These are phyloP conservation scores for Apamea epomidion DNA, from an alignment of 2,888 invertebrate genomes.

Conservation along the genomic window DNA sequence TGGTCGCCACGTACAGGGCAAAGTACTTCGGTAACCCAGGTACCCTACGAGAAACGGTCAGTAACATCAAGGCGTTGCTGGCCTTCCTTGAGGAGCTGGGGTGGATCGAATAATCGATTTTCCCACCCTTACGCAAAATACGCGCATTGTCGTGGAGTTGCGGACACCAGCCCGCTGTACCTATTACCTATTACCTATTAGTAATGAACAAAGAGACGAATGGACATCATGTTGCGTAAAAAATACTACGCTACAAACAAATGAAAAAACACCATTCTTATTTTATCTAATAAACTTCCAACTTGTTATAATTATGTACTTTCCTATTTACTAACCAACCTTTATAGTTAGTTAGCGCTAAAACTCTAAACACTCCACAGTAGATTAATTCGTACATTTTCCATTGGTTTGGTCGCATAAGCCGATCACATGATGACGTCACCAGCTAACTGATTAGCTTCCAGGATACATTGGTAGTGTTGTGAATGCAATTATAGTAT, in stretches of 20 bases:
- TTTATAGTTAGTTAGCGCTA: not conserved
- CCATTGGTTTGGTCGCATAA: conserved; percentile 19
- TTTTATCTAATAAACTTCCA: not conserved
- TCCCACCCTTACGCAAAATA: no score
- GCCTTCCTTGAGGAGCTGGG: no score
- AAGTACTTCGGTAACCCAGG: no score
- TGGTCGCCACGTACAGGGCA: no score
- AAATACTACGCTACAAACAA: not conserved
- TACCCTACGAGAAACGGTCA: no score
- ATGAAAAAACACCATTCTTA: not conserved
- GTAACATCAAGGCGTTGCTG: no score
- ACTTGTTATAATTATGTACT: not conserved
- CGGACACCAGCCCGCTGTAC: no score
- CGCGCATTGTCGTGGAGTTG: no score
- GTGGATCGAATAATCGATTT: no score
- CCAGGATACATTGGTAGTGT: not conserved
- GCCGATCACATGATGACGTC: conserved; percentile 24
- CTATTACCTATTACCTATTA: no score
- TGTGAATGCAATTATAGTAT: conserved; percentile 19
- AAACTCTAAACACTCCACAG: not conserved
- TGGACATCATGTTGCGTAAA: not conserved
- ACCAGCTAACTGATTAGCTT: conserved; percentile 13
- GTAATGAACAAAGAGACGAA: not conserved
- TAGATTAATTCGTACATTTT: conserved; percentile 28
- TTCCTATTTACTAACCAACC: not conserved